Evolutionary conservation across 1,140 invertebrate species (phyloP).

Genomic region (Adelges cooleyi): DNA sequence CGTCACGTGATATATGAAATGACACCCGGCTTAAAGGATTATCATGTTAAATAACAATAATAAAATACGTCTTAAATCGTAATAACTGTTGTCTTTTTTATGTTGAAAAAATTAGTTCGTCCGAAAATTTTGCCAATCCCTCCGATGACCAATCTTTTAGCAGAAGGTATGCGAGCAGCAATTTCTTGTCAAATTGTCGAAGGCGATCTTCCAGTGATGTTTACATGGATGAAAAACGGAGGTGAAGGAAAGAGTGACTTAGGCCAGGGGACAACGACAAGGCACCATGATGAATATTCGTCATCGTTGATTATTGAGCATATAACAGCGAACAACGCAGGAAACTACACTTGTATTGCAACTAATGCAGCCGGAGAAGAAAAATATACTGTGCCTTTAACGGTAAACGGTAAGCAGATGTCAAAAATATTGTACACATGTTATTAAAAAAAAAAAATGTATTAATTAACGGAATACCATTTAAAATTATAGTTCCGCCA

Average conservation of each 20-base stretch:
- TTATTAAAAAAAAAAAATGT: not conserved
- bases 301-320: conserved; percentile 78
- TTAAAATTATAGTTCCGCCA: conserved; percentile 58
- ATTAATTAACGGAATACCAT: not conserved
- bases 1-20: no score
- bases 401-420: conserved; percentile 63
- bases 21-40: no score
- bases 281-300: conserved; percentile 72
- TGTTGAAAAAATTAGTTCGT: conserved; percentile 51
- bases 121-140: conserved; percentile 78
- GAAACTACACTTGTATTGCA: conserved; percentile 81
- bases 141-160: conserved; percentile 62
- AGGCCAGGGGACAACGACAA: conserved; percentile 42
- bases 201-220: conserved; percentile 83
- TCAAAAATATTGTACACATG: conserved; percentile 20
- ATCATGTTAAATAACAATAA: no score
- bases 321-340: conserved; percentile 67
- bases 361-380: conserved; percentile 70
- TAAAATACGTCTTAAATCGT: no score
- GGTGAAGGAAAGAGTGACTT: conserved; percentile 37
- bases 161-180: conserved; percentile 82
- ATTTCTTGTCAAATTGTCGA: conserved; percentile 88
- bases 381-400: conserved; percentile 58
- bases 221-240: conserved; percentile 72
- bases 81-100: conserved; percentile 26